phyloP scores from a whole-genome alignment of 1,140 invertebrate genomes.

The Cydia amplana region DNA sequence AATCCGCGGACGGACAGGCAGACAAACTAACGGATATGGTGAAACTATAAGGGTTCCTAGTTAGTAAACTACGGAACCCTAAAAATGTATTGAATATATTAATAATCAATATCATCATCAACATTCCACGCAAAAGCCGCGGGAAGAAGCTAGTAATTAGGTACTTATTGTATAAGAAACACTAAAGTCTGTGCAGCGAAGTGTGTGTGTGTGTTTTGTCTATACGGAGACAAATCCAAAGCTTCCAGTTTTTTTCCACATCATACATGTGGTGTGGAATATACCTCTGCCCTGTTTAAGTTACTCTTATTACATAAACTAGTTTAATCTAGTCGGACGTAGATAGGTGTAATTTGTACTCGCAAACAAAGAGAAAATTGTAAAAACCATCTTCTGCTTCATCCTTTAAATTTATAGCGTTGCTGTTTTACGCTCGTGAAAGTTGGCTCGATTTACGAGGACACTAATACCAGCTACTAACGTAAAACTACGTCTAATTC shows the following conservation, averaged over 20 bases:
- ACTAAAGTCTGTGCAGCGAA: no score
- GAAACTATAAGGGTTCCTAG: no score
- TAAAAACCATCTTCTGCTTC: slow-evolving; percentile 16
- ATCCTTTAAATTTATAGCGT: slow-evolving; percentile 21
- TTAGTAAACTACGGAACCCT: no score
- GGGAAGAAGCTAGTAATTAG: no score
- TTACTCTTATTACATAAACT: neutral
- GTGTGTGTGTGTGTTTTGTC: neutral
- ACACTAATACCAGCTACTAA: slow-evolving; percentile 4
- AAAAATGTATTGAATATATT: no score
- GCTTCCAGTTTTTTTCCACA: neutral
- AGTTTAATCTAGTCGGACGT: neutral
- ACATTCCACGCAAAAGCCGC: no score
- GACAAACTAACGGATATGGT: no score
- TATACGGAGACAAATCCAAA: neutral
- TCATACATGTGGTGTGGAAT: no score
- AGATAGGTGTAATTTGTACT: neutral
- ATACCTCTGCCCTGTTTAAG: neutral
- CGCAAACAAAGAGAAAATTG: slow-evolving; percentile 8
- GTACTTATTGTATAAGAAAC: no score
- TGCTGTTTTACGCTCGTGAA: slow-evolving; percentile 13
- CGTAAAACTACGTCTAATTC: slow-evolving; percentile 14
- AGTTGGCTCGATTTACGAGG: slow-evolving; percentile 16
- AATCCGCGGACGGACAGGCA: no score
- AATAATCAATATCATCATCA: no score